Conservation (phyloP, 2,113 vertebrate species). For the Verasper variegatus region DNA sequence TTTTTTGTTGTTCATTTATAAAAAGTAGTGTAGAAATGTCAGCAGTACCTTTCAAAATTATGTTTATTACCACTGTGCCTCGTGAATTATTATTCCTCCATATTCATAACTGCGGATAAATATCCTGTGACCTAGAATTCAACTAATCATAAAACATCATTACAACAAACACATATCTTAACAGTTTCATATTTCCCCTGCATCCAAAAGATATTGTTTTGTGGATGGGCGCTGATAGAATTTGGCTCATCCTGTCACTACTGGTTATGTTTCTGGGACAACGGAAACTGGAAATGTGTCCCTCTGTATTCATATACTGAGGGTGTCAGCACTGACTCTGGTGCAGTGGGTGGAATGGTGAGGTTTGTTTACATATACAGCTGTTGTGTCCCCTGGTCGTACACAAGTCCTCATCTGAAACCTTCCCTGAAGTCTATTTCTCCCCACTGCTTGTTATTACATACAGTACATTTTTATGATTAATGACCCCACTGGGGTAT, state of each 20-base stretch:
- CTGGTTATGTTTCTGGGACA: constrained; percentile 63
- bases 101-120: constrained; percentile 70
- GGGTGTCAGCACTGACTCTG: constrained; percentile 26
- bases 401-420: constrained; percentile 47
- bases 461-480: constrained; percentile 71
- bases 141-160: constrained; percentile 44
- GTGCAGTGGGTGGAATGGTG: constrained; percentile 44
- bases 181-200: constrained; percentile 26
- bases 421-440: constrained; percentile 52
- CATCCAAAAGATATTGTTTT: constrained; percentile 51
- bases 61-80: constrained; percentile 59
- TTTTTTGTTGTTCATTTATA: constrained; percentile 57
- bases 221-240: constrained; percentile 34
- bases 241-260: constrained; percentile 52
- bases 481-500: constrained; percentile 71
- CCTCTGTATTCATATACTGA: constrained; percentile 23
- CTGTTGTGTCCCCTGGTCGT: constrained; percentile 34
- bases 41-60: constrained; percentile 63
- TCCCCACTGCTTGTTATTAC: constrained; percentile 62
- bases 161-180: constrained; percentile 42
- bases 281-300: constrained; percentile 42
- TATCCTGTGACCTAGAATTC: constrained; percentile 67
- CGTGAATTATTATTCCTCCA: constrained; percentile 63
- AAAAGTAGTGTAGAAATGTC: constrained; percentile 53
- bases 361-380: constrained; percentile 53